Percentiles rank a stretch among this genome's conserved stretches.
Evolutionary conservation across 2,113 vertebrate species (phyloP).

Genomic region (Madoqua kirkii): DNA sequence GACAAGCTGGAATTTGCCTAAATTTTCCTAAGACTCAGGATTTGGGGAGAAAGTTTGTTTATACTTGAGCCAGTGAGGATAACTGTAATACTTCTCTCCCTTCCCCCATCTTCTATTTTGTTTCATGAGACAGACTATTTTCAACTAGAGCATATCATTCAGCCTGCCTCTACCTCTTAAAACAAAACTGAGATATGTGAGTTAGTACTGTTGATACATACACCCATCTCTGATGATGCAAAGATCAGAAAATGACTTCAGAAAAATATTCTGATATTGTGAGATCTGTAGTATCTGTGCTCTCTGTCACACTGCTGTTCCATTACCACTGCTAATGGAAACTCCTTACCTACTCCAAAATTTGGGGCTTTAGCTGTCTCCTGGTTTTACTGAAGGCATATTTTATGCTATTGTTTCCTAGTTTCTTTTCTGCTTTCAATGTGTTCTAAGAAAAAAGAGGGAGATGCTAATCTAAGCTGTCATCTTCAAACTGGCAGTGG

Average conservation of each 20-base stretch:
- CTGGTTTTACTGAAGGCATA: neutral
- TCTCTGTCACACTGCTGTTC: neutral
- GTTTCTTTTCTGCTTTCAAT: neutral
- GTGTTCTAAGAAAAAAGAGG: neutral
- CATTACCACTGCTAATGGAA: neutral
- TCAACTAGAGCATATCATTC: neutral
- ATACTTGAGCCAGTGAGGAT: neutral
- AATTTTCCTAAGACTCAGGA: neutral
- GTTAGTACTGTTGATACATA: neutral
- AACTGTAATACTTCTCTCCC: neutral
- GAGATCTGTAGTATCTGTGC: accelerated
- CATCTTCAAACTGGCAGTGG: neutral
- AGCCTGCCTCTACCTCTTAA: neutral
- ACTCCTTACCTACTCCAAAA: neutral
- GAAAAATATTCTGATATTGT: neutral
- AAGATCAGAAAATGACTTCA: neutral
- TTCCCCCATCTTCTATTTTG: neutral
- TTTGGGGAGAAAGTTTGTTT: neutral
- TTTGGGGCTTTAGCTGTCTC: neutral
- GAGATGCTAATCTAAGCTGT: neutral
- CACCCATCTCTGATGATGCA: neutral
- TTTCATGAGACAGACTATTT: neutral
- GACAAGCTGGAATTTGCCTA: neutral
- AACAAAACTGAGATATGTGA: neutral
- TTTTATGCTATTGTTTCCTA: neutral